Evolutionary conservation across 2,113 vertebrate genomes (phyloP).

Genomic region (Hippocampus comes): DNA sequence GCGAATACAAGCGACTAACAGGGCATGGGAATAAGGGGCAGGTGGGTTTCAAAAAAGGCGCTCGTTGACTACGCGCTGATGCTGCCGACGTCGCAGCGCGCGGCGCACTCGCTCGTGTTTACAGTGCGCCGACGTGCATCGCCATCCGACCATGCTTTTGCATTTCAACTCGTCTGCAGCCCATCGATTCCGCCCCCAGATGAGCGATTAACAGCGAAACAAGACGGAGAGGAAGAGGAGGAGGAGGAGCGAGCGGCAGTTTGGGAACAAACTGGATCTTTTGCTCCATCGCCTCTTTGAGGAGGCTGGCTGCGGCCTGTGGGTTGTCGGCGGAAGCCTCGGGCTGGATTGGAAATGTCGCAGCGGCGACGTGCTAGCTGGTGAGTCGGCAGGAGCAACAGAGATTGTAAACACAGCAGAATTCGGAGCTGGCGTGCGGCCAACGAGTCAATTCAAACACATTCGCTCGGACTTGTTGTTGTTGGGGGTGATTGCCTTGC

Average conservation of each 20-base stretch:
- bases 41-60: background rate
- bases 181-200: slow-evolving; percentile 31
- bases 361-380: slow-evolving; percentile 56
- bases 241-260: slow-evolving; percentile 11
- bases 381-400: slow-evolving; percentile 48
- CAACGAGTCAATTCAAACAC: background rate
- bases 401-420: background rate
- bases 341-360: slow-evolving; percentile 63
- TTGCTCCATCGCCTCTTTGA: slow-evolving; percentile 21
- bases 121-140: slow-evolving; percentile 38
- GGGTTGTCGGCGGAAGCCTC: slow-evolving; percentile 46
- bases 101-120: slow-evolving; percentile 43
- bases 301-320: slow-evolving; percentile 46
- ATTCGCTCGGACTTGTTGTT: background rate
- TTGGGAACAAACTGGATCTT: slow-evolving; percentile 2
- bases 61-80: slow-evolving; percentile 18
- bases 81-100: slow-evolving; percentile 9
- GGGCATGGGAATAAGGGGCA: background rate
- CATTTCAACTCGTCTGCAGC: slow-evolving; percentile 25
- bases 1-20: background rate
- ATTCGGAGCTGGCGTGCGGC: background rate
- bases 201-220: slow-evolving; percentile 20
- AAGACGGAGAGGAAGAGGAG: slow-evolving; percentile 4
- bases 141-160: slow-evolving; percentile 37
- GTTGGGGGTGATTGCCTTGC: background rate